Evolutionary conservation across 2,113 vertebrate species (phyloP).

Genomic region (Dermatemys mawii): DNA sequence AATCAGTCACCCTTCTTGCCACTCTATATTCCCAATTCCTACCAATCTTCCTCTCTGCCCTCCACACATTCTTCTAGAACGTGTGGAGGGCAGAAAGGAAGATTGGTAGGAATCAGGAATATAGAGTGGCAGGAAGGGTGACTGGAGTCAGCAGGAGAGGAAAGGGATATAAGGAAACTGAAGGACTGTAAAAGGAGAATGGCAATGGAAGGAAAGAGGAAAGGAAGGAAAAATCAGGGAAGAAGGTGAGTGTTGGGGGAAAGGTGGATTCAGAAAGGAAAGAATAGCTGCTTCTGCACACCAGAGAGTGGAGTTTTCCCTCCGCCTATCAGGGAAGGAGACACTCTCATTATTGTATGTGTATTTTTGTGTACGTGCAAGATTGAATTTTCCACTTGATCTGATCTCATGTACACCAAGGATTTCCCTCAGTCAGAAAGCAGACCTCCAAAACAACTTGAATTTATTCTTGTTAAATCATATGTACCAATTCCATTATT

Average conservation of each 20-base stretch:
- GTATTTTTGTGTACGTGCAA: background rate
- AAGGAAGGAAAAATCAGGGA: background rate
- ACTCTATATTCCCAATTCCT: too few species aligned
- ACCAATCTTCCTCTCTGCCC: too few species aligned
- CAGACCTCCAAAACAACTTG: background rate
- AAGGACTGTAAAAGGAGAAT: background rate
- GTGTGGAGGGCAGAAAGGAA: background rate
- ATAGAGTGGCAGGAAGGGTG: background rate
- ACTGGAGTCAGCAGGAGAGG: background rate
- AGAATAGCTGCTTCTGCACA: background rate
- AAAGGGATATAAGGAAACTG: background rate
- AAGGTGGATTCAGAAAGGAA: background rate
- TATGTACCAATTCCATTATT: background rate
- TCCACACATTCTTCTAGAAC: too few species aligned
- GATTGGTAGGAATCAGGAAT: background rate
- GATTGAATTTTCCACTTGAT: background rate
- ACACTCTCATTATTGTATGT: background rate
- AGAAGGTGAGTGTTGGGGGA: background rate
- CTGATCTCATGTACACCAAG: background rate
- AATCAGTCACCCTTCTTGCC: too few species aligned
- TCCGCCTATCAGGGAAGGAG: background rate
- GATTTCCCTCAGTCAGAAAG: background rate
- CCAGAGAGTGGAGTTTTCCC: background rate
- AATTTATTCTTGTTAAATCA: background rate
- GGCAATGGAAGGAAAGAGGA: background rate